These are phyloP conservation scores for Percopsis transmontana DNA, from an alignment of 2,113 vertebrate species.

Conservation along the genomic window DNA sequence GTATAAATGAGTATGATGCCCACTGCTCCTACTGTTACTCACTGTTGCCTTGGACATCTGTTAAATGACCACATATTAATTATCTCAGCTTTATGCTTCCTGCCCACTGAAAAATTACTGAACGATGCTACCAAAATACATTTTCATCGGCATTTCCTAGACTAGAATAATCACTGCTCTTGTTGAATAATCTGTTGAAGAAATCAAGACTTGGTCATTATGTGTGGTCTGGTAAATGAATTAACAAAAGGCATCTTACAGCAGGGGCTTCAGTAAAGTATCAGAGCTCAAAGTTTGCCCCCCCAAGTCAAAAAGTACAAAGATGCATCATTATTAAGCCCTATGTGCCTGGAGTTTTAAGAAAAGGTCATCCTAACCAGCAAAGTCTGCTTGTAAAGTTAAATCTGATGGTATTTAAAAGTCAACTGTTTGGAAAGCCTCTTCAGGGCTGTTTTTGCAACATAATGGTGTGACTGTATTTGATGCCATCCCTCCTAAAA, in stretches of 20 bases:
- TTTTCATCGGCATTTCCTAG: not conserved
- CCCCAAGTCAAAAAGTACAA: conserved; percentile 64
- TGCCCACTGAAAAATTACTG: no score
- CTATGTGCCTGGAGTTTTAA: conserved; percentile 63
- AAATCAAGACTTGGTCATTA: conserved; percentile 40
- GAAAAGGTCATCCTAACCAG: conserved; percentile 74
- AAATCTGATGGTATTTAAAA: conserved; percentile 75
- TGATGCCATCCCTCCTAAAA: conserved; percentile 4
- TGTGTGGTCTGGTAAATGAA: conserved; percentile 36
- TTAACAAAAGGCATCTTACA: conserved; percentile 70
- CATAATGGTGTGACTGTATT: conserved; percentile 6
- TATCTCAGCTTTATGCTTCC: no score
- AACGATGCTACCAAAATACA: not conserved
- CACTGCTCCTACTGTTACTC: no score
- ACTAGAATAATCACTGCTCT: not conserved
- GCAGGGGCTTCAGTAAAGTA: conserved; percentile 36
- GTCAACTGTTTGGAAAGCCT: conserved; percentile 52
- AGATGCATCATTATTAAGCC: conserved; percentile 64
- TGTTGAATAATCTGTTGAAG: conserved; percentile 21
- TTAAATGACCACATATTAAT: no score
- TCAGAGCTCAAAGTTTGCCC: conserved; percentile 32
- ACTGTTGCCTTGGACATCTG: no score
- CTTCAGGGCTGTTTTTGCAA: conserved; percentile 21
- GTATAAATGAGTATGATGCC: no score
- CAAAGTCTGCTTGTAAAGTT: conserved; percentile 61